phyloP scores from a whole-genome alignment of 2,797 vertebrate species.

The Gallinago stenura region DNA sequence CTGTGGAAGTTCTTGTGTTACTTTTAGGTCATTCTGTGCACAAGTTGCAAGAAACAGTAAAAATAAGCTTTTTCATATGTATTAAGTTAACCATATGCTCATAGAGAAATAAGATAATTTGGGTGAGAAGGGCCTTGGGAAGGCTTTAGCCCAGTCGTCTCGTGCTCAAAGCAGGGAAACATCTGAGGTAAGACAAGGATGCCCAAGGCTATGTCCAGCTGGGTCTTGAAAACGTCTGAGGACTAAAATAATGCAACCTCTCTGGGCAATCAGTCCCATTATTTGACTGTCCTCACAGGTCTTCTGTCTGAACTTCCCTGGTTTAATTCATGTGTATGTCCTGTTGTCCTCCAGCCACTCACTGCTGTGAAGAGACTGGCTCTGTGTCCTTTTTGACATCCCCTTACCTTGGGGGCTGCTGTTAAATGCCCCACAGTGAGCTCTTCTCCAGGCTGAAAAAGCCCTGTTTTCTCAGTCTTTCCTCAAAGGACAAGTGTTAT shows the following conservation, averaged over 20 bases:
- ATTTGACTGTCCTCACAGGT: neutral
- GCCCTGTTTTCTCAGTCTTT: rapidly evolving
- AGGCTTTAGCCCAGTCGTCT: neutral
- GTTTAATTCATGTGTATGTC: neutral
- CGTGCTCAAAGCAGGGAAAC: neutral
- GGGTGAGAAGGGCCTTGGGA: neutral
- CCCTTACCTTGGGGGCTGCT: neutral
- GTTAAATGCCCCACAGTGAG: rapidly evolving
- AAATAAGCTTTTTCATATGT: neutral
- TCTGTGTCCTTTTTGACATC: neutral
- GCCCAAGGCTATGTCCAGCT: neutral
- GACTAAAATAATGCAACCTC: neutral
- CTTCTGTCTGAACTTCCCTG: neutral
- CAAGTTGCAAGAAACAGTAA: neutral
- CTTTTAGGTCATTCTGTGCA: neutral
- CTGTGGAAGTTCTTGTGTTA: neutral
- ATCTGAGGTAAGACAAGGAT: neutral
- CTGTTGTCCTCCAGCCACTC: neutral
- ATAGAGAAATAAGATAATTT: neutral
- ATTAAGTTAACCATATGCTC: neutral
- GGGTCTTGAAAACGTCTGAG: neutral
- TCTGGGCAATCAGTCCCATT: neutral
- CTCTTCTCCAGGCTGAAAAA: neutral
- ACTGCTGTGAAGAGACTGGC: neutral
- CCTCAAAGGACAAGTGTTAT: neutral